Evolutionary conservation across 2,797 vertebrate species (phyloP).

Genomic region (Siniperca scherzeri): DNA sequence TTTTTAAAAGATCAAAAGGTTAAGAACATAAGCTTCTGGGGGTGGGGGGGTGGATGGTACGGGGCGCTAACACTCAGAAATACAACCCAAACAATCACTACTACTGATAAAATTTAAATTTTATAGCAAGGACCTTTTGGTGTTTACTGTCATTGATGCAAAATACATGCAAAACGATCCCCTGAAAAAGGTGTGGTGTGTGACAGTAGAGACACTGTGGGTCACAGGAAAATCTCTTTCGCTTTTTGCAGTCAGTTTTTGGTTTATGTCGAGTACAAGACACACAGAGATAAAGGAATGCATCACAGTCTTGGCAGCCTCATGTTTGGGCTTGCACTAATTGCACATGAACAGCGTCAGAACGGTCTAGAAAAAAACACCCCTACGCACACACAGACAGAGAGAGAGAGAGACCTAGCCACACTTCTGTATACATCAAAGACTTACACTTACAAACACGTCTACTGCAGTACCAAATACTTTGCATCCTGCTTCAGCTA

Average conservation of each 20-base stretch:
- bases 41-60: background rate
- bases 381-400: background rate
- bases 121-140: background rate
- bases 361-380: conserved; percentile 40
- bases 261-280: conserved; percentile 13
- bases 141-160: conserved; percentile 32
- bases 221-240: background rate
- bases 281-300: conserved; percentile 70
- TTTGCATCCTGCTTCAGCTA: conserved; percentile 61
- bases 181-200: background rate
- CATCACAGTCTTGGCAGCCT: conserved; percentile 54
- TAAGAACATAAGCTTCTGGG: conserved; percentile 8
- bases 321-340: conserved; percentile 76
- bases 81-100: background rate
- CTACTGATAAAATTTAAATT: conserved; percentile 24
- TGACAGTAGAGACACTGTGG: background rate
- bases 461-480: conserved; percentile 33
- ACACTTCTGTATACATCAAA: conserved; percentile 64
- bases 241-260: conserved; percentile 14
- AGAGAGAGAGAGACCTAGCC: conserved; percentile 16
- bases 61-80: background rate
- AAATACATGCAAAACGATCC: conserved; percentile 42
- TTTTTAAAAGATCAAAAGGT: conserved; percentile 72
- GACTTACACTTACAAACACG: conserved; percentile 42
- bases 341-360: conserved; percentile 52